These are phyloP conservation scores for Eucidaris tribuloides DNA, from an alignment of 35 echinoderm and acorn worm genomes.

Conservation along the genomic window DNA sequence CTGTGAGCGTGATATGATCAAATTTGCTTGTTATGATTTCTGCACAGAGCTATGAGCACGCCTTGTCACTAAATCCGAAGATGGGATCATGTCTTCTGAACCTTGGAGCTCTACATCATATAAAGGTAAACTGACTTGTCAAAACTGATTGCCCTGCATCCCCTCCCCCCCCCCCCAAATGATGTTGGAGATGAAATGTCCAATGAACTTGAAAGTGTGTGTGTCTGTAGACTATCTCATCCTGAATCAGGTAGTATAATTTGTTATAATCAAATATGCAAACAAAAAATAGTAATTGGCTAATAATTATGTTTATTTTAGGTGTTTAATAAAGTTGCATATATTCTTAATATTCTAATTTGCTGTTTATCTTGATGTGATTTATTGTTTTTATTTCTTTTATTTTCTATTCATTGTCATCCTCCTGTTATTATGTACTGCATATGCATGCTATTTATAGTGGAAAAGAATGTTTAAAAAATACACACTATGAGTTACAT, in stretches of 20 bases:
- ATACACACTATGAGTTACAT: too few relatives aligned
- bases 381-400: too few relatives aligned
- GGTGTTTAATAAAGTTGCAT: too few relatives aligned
- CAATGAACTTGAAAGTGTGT: background rate
- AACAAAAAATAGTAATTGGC: background rate
- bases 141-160: background rate
- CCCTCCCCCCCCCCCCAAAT: background rate
- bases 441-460: too few relatives aligned
- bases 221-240: too few relatives aligned
- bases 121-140: background rate
- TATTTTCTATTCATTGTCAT: too few relatives aligned
- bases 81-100: slow-evolving; percentile 55
- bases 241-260: too few relatives aligned
- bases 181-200: background rate
- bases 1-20: background rate
- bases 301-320: background rate
- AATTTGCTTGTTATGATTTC: background rate
- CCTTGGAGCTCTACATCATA: slow-evolving; percentile 47
- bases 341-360: too few relatives aligned
- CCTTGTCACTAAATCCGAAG: slow-evolving; percentile 31
- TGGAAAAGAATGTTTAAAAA: too few relatives aligned
- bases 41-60: slow-evolving; percentile 49
- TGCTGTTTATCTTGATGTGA: too few relatives aligned
- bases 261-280: background rate
- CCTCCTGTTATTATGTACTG: too few relatives aligned